Evolutionary conservation across 2,113 vertebrate species (phyloP).

Genomic region (Cairina moschata): DNA sequence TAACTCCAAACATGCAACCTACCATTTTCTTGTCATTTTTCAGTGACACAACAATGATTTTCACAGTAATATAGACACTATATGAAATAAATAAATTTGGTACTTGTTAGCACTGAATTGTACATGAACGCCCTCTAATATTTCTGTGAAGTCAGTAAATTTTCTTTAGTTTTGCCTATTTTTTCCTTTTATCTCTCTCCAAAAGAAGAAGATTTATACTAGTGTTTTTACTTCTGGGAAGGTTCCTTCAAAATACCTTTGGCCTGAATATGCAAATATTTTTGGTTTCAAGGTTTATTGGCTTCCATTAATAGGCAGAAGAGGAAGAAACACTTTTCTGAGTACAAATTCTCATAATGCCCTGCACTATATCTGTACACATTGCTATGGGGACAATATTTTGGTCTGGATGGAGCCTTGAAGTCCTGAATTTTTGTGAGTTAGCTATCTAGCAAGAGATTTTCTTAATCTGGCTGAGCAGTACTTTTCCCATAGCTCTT

Average conservation of each 20-base stretch:
- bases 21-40: background rate
- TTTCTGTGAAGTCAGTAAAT: background rate
- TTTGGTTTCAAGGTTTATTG: background rate
- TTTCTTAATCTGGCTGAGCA: background rate
- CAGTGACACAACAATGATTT: background rate
- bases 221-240: background rate
- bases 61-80: background rate
- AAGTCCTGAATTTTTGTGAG: background rate
- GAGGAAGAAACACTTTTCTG: background rate
- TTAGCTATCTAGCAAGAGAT: background rate
- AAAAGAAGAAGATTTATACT: background rate
- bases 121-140: background rate
- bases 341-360: background rate
- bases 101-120: background rate
- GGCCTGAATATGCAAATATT: background rate
- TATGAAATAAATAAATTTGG: background rate
- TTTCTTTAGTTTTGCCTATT: background rate
- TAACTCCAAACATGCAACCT: background rate
- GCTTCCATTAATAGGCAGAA: background rate
- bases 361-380: background rate
- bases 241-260: background rate
- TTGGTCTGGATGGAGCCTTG: background rate
- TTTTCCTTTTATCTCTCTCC: background rate
- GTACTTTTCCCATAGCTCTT: background rate
- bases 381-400: background rate